Conservation (phyloP, 2,113 vertebrate species). For the Eleginops maclovinus region DNA sequence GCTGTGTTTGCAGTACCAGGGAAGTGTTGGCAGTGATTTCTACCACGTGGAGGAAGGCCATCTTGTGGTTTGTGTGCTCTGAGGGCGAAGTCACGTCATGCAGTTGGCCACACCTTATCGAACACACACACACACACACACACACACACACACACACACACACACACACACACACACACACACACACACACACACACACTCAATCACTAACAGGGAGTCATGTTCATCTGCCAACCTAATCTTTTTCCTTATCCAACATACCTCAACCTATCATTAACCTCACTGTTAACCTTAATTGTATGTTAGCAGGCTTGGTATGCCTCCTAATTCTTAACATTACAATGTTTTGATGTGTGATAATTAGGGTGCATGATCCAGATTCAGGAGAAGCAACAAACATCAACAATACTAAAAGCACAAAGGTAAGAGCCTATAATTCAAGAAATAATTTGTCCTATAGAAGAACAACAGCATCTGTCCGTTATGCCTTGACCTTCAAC, state of each 20-base stretch:
- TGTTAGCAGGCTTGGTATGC: background rate
- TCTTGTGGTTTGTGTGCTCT: constrained; percentile 43
- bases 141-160: constrained; percentile 31
- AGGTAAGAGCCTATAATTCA: background rate
- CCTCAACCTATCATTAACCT: background rate
- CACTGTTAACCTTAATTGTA: background rate
- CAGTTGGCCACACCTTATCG: constrained; percentile 22
- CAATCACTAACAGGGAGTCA: constrained; percentile 20
- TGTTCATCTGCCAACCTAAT: background rate
- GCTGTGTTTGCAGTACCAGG: constrained; percentile 54
- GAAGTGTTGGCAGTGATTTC: constrained; percentile 33
- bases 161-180: constrained; percentile 35
- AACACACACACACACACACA: constrained; percentile 31
- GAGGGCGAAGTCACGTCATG: constrained; percentile 17
- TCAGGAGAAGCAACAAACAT: background rate
- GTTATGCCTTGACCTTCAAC: no score
- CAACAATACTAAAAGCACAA: background rate
- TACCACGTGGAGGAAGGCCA: constrained; percentile 42
- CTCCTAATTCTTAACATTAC: constrained; percentile 20
- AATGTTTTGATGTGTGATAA: constrained; percentile 7
- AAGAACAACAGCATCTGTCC: background rate
- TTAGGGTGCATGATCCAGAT: background rate
- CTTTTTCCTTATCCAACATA: background rate
- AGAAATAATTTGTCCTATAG: background rate
- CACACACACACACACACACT: constrained; percentile 30